Evolutionary conservation across 2,888 invertebrate species (phyloP), one percentile per base, ranked within the genome.

Genomic region (Aelia acuminata): DNA sequence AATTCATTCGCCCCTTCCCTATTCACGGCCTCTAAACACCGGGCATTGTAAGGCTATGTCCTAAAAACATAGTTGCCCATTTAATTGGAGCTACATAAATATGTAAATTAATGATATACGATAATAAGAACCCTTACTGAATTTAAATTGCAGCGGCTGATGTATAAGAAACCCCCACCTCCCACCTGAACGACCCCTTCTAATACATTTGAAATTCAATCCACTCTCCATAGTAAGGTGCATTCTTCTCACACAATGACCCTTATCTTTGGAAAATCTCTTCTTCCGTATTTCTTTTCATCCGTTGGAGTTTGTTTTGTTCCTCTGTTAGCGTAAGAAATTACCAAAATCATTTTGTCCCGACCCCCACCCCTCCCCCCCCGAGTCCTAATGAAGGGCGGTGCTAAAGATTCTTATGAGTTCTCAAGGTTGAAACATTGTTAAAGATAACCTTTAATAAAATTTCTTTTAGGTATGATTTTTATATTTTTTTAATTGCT

Each of bases 161-260:
- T 80, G 80, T 80, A 80, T 80, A 80, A 80, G 80, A 43, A 80
- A 80, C n/a, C 53, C 35, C 35, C 70, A 11, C 18, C 11, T n/a
- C 7, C n/a, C n/a, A 80, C 80, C 80, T 80, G 80, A 43, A n/a
- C 43, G 43, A 43, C 80, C 80, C 80, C 43, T 43, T 80, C 80
- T 80, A 80, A 80, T 80, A 80, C 80, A 80, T 80, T 80, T 80
- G 80, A 80, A 80, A 80, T 80, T 80, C 80, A 80, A 80, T 80
- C 43, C 80, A 80, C 80, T 47, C 80, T 80, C 80, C 22, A 11
- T 43, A 4, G 80, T 39, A 80, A 80, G 80, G 39, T 80, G 80
- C 80, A 80, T 80, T 47, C 80, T n/a, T 80, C 80, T 80, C 43
- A 80, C 80, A 80, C 80, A 80, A 80, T 80, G 80, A 80, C 80